Evolutionary conservation across 1,140 invertebrate genomes (phyloP).

Genomic region (Apis florea): DNA sequence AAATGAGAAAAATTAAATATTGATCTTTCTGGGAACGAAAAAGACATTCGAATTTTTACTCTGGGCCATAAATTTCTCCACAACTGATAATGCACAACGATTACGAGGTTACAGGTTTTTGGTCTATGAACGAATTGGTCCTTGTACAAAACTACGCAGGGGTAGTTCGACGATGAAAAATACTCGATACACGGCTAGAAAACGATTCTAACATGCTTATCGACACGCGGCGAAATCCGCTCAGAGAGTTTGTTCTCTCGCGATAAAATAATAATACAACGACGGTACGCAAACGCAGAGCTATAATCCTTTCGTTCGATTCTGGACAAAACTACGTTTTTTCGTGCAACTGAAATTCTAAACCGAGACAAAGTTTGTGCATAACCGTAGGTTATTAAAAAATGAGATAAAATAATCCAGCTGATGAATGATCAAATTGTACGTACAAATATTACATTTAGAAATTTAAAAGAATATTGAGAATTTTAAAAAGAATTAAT

Average conservation of each 20-base stretch:
- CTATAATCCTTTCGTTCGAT: conserved; percentile 1
- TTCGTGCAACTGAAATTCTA: too few species aligned
- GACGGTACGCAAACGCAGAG: conserved; percentile 2
- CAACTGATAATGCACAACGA: background rate
- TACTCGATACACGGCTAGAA: background rate
- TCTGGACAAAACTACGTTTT: too few species aligned
- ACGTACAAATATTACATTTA: too few species aligned
- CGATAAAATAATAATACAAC: conserved; percentile 3
- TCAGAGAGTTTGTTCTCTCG: background rate
- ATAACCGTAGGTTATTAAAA: too few species aligned
- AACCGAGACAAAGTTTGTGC: too few species aligned
- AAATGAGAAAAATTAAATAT: too few species aligned
- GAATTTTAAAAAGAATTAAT: too few species aligned
- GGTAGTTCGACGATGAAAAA: conserved; percentile 5
- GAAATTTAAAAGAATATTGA: too few species aligned
- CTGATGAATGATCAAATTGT: too few species aligned
- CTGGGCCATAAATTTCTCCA: background rate
- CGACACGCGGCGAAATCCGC: background rate
- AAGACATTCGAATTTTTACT: background rate
- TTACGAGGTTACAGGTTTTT: background rate
- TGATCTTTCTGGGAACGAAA: too few species aligned
- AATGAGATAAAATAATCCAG: too few species aligned
- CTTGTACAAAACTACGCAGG: conserved; percentile 29
- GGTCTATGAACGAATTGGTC: conserved; percentile 46
- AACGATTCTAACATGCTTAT: conserved; percentile 18